Evolutionary conservation across 2,113 vertebrate species (phyloP), one percentile per base, ranked within the genome.

Genomic region (Cyrtonyx montezumae): DNA sequence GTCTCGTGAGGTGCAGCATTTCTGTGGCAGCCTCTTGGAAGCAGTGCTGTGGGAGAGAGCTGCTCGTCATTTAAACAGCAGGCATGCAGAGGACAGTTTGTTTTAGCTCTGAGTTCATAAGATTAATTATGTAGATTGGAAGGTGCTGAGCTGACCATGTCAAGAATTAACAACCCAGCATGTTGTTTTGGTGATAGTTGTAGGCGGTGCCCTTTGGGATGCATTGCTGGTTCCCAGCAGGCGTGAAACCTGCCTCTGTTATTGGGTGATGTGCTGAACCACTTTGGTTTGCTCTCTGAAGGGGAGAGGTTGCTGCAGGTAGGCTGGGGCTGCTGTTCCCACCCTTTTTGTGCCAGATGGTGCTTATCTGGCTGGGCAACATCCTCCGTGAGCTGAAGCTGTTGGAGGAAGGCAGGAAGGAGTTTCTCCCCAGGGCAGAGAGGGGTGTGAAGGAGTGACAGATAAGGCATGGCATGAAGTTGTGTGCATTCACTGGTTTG

Each of bases 61-160:
- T 79, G 61, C 32, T 88, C 69, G 65, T 63, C 40, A 53, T 61
- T 86, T 61, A 61, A 71, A 61, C 55, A 25, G 21, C 40, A 75
- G 21, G 4, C 22, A 9, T 7, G 12, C 48, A 68, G n/a, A 87
- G 71, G 73, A 43, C 3, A 4, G 36, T n/a, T 19, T 4, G 2
- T 43, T 36, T 65, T 68, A 69, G 40, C 45, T 53, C 37, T 45
- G 4, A 68, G 51, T 56, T 94, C 23, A 7, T 76, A 28, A 77
- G 55, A 63, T 36, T 79, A 84, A 82, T 87, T 84, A 79, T 62
- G 32, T 65, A 74, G 81, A 68, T 65, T 82, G 37, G 46, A 79
- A 92, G 63, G 63, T 95, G 91, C 23, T 53, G 84, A 95, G 77
- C 78, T 84, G 61, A 36, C 66, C 69, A 4, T 25, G 43, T 84